These are phyloP conservation scores for Cacatua alba DNA, from an alignment of 2,113 vertebrate genomes.

Conservation along the genomic window DNA sequence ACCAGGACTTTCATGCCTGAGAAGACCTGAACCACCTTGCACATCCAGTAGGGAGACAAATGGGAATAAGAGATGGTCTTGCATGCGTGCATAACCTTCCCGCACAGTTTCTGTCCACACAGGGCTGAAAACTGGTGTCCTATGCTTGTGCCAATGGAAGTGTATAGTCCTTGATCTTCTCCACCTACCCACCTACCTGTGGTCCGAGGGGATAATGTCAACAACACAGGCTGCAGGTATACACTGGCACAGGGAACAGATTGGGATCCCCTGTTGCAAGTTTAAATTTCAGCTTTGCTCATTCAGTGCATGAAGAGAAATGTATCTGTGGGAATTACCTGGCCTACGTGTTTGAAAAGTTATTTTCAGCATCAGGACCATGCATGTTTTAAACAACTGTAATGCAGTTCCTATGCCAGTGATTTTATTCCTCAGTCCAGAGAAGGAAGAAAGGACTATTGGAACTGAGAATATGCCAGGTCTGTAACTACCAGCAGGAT, in stretches of 20 bases:
- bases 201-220: not conserved
- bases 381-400: not conserved
- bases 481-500: not conserved
- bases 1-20: not conserved
- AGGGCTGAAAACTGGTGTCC: not conserved
- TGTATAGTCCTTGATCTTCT: not conserved
- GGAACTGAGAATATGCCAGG: not conserved
- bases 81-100: not conserved
- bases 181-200: not conserved
- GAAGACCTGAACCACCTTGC: not conserved
- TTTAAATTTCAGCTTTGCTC: not conserved
- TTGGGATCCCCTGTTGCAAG: not conserved
- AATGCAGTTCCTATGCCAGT: not conserved
- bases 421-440: not conserved
- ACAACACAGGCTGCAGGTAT: not conserved
- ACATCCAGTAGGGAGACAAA: not conserved
- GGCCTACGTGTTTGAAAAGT: not conserved
- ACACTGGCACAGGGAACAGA: not conserved
- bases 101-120: not conserved
- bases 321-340: not conserved
- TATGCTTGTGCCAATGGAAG: not conserved
- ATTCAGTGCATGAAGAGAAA: not conserved
- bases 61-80: not conserved
- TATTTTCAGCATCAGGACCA: not conserved
- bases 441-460: not conserved